Base-by-base conservation (phyloP, 30 jellyfish, hydroid and myxozoan species). In the Turritopsis rubra region DNA sequence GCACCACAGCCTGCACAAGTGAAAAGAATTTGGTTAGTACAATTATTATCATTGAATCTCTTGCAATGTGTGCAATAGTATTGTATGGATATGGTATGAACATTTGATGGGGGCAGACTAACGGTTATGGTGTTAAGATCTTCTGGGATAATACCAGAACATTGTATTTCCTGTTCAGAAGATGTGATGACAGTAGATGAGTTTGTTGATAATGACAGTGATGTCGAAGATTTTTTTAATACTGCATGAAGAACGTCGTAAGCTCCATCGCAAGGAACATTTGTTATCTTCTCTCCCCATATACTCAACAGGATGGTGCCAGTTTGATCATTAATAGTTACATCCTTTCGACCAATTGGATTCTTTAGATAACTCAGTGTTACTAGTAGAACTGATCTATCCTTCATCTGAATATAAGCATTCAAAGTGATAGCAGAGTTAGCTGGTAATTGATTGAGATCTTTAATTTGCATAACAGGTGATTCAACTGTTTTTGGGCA, bases 11-110 rank as follows among this genome's bases (percentile, higher is more conserved):
- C 28, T 8, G 76, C 29, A 66, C 76, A 66, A 25, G 28, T 22
- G 17, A 66, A 66, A 8, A 66, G 30, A 66, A 66, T 66, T 66
- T 1, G 76, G 76, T 66, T 66, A 3, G 7, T 22, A 66, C 76
- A n/a, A n/a, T 66, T 25, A 66, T 66, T 66, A 25, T n/a, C 30
- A 25, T 8, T 66, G 17, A n/a, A 66, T 3, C 30, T 66, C 30
- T 66, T 66, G 76, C 76, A 66, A 25, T 66, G 76, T 66, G 76
- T 3, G 76, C 76, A 66, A 66, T 66, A 66, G 17, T 66, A 25
- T 25, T 25, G 8, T 25, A 66, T n/a, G 4, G 29, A n/a, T 22
- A 66, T 25, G 4, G 28, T 66, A 66, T 66, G 76, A 66, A 66
- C 76, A 66, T 66, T 66, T 66, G 17, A 66, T 66, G 76, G 76